Conservation (phyloP, 2,797 vertebrate species). For the Coracias cyanogaster region DNA sequence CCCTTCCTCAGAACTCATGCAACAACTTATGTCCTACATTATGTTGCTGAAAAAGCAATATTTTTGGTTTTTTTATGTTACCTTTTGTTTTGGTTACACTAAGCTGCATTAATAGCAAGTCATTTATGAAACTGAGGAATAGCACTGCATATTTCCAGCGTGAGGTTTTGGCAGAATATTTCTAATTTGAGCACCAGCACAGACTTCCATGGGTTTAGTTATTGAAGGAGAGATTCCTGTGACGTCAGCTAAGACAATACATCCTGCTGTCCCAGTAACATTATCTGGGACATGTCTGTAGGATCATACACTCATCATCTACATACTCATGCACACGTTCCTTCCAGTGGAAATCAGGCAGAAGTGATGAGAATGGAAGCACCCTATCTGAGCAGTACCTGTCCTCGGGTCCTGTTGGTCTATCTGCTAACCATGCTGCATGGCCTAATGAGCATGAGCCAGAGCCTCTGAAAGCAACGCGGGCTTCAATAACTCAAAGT, state of each 20-base stretch:
- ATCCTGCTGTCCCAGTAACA: not conserved
- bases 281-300: not conserved
- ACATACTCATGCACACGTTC: not conserved
- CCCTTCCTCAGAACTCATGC: not conserved
- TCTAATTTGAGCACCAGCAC: not conserved
- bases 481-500: not conserved
- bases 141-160: not conserved
- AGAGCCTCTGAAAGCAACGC: not conserved
- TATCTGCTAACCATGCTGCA: conserved; percentile 50
- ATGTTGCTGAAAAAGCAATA: not conserved
- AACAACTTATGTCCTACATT: not conserved
- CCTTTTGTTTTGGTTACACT: not conserved
- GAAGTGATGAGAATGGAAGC: not conserved
- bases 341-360: not conserved
- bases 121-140: not conserved
- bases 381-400: not conserved
- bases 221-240: not conserved
- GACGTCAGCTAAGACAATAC: not conserved
- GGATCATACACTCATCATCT: not conserved
- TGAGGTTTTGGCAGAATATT: not conserved
- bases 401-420: not conserved
- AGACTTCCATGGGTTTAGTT: not conserved
- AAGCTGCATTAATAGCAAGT: not conserved
- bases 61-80: not conserved
- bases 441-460: conserved; percentile 56